Evolutionary conservation across 2,888 invertebrate genomes (phyloP).

Genomic region (Galeruca laticollis): DNA sequence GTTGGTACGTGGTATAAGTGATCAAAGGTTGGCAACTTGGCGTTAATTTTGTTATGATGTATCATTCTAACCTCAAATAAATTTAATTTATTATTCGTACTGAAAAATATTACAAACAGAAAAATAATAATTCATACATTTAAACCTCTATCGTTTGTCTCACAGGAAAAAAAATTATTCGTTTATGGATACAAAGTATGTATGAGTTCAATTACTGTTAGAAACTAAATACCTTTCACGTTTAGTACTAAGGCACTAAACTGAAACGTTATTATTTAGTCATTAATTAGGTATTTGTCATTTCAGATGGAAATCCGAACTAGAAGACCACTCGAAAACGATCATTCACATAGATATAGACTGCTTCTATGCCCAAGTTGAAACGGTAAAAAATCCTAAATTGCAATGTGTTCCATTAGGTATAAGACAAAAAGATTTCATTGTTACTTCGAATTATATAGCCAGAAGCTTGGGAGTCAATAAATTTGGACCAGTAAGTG

Average conservation of each 20-base stretch:
- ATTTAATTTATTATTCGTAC: no score
- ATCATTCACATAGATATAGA: constrained; percentile 87
- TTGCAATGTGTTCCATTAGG: constrained; percentile 78
- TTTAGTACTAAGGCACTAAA: background rate
- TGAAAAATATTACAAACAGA: background rate
- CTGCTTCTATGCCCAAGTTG: constrained; percentile 90
- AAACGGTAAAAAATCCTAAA: constrained; percentile 80
- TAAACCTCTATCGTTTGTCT: background rate
- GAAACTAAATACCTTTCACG: no score
- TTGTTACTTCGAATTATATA: constrained; percentile 87
- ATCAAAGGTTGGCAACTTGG: no score
- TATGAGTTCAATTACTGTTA: background rate
- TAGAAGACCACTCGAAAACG: constrained; percentile 72
- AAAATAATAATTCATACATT: background rate
- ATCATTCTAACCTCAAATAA: no score
- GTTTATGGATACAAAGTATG: background rate
- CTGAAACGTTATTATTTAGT: background rate
- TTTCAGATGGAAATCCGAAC: constrained; percentile 42
- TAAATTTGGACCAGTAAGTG: constrained; percentile 83
- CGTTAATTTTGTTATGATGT: no score
- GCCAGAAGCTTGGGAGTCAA: constrained; percentile 81
- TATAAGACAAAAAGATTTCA: constrained; percentile 85
- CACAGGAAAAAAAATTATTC: no score
- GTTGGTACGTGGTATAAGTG: no score
- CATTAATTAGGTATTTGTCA: background rate